Percentiles rank a stretch among this genome's conserved stretches.
Conservation (phyloP, 2,797 vertebrate species). For the Tarsius wallacei region DNA sequence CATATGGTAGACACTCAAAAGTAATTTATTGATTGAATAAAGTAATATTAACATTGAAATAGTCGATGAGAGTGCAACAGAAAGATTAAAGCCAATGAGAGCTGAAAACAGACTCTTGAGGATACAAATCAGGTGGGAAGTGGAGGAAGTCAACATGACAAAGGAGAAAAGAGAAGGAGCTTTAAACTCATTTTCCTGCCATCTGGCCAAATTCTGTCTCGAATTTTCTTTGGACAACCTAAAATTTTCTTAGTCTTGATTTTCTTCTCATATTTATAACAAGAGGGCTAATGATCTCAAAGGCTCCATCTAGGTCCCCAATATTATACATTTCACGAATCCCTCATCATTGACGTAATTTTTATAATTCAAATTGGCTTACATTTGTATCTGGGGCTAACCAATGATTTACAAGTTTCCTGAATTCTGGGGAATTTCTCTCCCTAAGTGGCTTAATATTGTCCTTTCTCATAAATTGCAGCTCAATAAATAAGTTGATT, state of each 20-base stretch:
- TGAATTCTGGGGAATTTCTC: neutral
- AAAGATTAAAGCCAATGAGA: neutral
- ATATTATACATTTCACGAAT: neutral
- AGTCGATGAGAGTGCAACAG: neutral
- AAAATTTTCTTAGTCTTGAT: neutral
- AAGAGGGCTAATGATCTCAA: neutral
- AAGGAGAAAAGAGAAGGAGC: neutral
- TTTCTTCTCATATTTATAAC: slow-evolving; percentile 44
- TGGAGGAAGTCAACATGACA: neutral
- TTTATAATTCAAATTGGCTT: neutral
- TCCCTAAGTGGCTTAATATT: neutral
- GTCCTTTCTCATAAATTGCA: neutral
- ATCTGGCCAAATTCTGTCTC: neutral
- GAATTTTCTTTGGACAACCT: neutral
- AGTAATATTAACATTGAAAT: neutral
- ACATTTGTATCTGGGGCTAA: slow-evolving; percentile 20
- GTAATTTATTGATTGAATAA: neutral
- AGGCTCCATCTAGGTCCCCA: neutral
- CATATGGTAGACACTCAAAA: neutral
- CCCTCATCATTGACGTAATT: neutral
- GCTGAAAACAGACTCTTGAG: neutral
- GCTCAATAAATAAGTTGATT: neutral
- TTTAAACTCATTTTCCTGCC: neutral
- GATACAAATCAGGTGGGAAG: neutral
- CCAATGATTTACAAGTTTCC: neutral